Conservation (phyloP, 2,888 invertebrate genomes). For the Autographa pulchrina region DNA sequence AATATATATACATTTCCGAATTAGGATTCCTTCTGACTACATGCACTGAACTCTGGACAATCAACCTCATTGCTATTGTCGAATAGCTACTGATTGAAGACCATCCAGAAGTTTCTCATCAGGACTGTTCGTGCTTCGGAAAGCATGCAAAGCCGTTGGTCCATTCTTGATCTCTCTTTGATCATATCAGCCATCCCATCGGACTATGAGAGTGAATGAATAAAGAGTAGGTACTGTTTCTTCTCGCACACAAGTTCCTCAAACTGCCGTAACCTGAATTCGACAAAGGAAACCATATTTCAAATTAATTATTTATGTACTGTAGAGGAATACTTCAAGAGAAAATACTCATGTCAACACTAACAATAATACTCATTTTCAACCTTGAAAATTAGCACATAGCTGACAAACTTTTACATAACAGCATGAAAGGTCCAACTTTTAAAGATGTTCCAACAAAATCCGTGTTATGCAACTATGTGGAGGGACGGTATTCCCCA, state of each 20-base stretch:
- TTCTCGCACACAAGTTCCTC: too few species aligned
- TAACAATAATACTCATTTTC: background rate
- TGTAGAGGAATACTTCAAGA: too few species aligned
- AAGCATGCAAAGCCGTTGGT: background rate
- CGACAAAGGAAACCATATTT: background rate
- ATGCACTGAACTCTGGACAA: background rate
- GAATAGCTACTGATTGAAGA: too few species aligned
- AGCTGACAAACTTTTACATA: constrained; percentile 18
- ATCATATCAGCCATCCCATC: too few species aligned
- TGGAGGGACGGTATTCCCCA: constrained; percentile 26
- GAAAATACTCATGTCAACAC: background rate
- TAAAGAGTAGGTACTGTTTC: too few species aligned
- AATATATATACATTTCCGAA: too few species aligned
- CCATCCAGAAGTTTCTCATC: background rate
- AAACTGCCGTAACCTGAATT: too few species aligned
- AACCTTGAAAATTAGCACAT: constrained; percentile 9
- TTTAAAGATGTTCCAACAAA: constrained; percentile 47
- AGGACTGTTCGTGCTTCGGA: background rate
- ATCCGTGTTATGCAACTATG: constrained; percentile 43
- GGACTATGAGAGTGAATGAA: too few species aligned
- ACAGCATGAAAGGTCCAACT: constrained; percentile 33
- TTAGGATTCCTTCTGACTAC: too few species aligned
- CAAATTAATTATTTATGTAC: too few species aligned
- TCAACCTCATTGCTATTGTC: background rate
- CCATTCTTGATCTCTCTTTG: too few species aligned